Conservation (phyloP, 2,888 invertebrate species). For the Blastobasis lacticolella region DNA sequence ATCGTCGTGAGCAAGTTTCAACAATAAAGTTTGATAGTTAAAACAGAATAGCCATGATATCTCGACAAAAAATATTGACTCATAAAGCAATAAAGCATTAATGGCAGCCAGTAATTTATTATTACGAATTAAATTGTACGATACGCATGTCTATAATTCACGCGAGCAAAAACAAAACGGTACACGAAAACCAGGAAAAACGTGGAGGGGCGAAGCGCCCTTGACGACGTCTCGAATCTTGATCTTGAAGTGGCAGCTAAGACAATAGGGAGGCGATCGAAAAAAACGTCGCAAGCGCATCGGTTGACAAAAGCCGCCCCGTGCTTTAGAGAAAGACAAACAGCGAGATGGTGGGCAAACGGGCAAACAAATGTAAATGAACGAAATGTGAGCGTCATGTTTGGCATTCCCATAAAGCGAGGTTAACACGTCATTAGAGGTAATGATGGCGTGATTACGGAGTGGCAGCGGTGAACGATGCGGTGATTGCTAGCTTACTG, state of each 20-base stretch:
- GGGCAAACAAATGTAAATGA: slow-evolving; percentile 74
- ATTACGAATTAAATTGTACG: too few relatives aligned
- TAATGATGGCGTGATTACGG: slow-evolving; percentile 72
- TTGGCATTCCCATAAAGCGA: slow-evolving; percentile 74
- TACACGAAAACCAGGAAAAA: too few relatives aligned
- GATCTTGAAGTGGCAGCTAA: slow-evolving; percentile 18
- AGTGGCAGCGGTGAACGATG: slow-evolving; percentile 56
- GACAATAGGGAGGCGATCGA: slow-evolving; percentile 56
- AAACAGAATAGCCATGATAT: too few relatives aligned
- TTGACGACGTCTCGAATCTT: too few relatives aligned
- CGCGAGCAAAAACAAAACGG: too few relatives aligned
- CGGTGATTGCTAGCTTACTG: slow-evolving; percentile 63
- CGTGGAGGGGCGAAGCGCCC: too few relatives aligned
- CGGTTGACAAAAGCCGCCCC: slow-evolving; percentile 57
- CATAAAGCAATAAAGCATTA: too few relatives aligned
- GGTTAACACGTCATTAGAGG: slow-evolving; percentile 74
- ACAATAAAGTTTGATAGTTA: too few relatives aligned
- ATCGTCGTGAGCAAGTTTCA: too few relatives aligned
- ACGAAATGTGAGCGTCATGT: slow-evolving; percentile 73
- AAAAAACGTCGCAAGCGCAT: slow-evolving; percentile 48
- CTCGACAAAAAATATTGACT: too few relatives aligned
- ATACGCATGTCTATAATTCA: too few relatives aligned
- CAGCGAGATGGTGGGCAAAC: slow-evolving; percentile 70
- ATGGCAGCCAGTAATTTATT: too few relatives aligned
- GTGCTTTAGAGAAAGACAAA: slow-evolving; percentile 70